A percentile compares a stretch with the other conserved stretches of the same genome.
phyloP scores from a whole-genome alignment of 2,797 vertebrate genomes.

The Darevskia mixta region DNA sequence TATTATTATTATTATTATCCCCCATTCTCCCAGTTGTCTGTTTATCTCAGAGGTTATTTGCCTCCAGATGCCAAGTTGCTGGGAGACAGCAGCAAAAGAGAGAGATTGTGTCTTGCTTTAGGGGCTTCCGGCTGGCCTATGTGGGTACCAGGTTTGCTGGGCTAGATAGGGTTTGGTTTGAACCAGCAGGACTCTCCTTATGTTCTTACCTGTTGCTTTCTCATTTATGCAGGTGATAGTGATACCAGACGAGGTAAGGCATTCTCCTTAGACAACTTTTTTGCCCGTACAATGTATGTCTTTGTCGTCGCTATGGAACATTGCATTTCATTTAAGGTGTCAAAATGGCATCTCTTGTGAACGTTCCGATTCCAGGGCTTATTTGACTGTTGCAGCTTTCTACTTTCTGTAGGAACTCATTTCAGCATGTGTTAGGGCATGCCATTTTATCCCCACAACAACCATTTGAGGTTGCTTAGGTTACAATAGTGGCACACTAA shows the following conservation, averaged over 20 bases:
- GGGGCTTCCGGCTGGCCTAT: background rate
- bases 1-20: no score
- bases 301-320: background rate
- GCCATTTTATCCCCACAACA: background rate
- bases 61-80: background rate
- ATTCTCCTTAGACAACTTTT: background rate
- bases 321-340: background rate
- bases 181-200: background rate
- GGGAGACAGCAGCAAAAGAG: no score
- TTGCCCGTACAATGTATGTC: background rate
- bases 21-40: no score
- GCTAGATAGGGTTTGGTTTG: background rate
- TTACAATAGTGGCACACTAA: no score
- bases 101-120: background rate
- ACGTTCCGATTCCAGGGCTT: background rate
- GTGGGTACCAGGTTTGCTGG: background rate
- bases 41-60: background rate
- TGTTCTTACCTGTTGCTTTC: background rate
- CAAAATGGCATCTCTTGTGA: background rate
- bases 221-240: background rate
- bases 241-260: slow-evolving; percentile 9
- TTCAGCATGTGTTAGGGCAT: background rate
- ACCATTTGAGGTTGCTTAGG: background rate
- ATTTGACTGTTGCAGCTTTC: background rate
- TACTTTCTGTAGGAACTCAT: no score